These are phyloP conservation scores for Chalcosyrphus nemorum DNA, from an alignment of 2,888 invertebrate species.

Conservation along the genomic window DNA sequence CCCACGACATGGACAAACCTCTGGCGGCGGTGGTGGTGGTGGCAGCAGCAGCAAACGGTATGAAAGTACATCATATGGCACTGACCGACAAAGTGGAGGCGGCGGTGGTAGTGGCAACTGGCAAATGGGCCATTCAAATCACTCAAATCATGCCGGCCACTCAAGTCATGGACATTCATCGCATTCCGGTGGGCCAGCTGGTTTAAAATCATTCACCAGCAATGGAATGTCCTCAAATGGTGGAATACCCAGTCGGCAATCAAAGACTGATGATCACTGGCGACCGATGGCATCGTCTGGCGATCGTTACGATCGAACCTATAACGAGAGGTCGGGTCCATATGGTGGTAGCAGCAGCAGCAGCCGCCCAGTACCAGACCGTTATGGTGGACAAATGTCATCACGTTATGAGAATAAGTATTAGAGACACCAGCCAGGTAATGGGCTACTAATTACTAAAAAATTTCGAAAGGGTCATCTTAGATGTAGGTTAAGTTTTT, in stretches of 20 bases:
- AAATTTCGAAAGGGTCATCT: constrained; percentile 32
- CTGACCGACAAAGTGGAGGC: constrained; percentile 74
- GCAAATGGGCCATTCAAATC: constrained; percentile 74
- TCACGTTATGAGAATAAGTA: constrained; percentile 78
- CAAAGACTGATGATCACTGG: constrained; percentile 80
- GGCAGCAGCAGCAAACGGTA: constrained; percentile 79
- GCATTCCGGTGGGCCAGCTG: constrained; percentile 73
- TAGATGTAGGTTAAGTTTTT: constrained; percentile 38
- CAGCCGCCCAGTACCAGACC: constrained; percentile 78
- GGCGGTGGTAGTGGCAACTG: constrained; percentile 75
- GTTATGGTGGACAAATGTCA: constrained; percentile 79
- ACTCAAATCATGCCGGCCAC: constrained; percentile 68
- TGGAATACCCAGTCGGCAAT: constrained; percentile 77
- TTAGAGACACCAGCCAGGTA: constrained; percentile 29
- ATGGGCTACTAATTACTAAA: background rate
- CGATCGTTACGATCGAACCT: constrained; percentile 81
- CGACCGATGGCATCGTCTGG: constrained; percentile 78
- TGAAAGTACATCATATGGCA: constrained; percentile 76
- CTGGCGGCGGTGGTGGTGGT: constrained; percentile 58
- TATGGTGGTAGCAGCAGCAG: constrained; percentile 77
- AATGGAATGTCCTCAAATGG: constrained; percentile 79
- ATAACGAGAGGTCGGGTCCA: constrained; percentile 80
- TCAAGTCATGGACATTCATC: constrained; percentile 67
- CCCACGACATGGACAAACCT: constrained; percentile 48
- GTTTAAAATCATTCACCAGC: constrained; percentile 80